Evolutionary conservation across 2,797 vertebrate genomes (phyloP), one percentile per base, ranked within the genome.

Genomic region (Typhlichthys subterraneus): DNA sequence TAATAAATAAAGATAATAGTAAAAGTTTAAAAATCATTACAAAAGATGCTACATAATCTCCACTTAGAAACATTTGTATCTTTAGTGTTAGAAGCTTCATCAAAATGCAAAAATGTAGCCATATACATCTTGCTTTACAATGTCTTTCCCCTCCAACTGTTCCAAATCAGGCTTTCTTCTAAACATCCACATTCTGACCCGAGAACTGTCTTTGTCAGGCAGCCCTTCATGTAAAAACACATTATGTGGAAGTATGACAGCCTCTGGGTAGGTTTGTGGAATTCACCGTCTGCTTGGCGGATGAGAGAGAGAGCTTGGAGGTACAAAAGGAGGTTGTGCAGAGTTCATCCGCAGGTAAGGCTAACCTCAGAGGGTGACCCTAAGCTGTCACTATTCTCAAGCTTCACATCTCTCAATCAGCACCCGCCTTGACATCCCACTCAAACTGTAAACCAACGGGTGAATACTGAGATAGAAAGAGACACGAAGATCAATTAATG

Each of bases 281-380:
- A 92, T 92, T 84, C 67, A 79, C 72, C 63, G 64, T 90, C 91
- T 89, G 86, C 81, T 89, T 88, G 87, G 85, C 52, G 78, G 79
- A 88, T 79, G 73, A 84, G 80, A 67, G 69, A 48, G 54, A 61
- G 67, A 12, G 1, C 75, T 81, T 73, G 69, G 46, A 69, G 80
- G 77, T 81, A 76, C 74, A 78, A 61, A 58, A 73, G 72, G 69
- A 85, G 85, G 82, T 85, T 81, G 82, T 77, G 77, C 81, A 89
- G 87, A 91, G 92, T 92, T 92, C 90, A 93, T 66, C 70, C 76
- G 75, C 85, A 90, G 87, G 89, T 91, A 88, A 87, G 85, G 81
- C 79, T 60, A 76, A 84, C 87, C 86, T 87, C 79, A 69, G 83
- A 85, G 81, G 80, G 80, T 87, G 85, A 87, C 84, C 84, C 65